Conservation (phyloP, 1,140 invertebrate genomes). For the Goniozus legneri region DNA sequence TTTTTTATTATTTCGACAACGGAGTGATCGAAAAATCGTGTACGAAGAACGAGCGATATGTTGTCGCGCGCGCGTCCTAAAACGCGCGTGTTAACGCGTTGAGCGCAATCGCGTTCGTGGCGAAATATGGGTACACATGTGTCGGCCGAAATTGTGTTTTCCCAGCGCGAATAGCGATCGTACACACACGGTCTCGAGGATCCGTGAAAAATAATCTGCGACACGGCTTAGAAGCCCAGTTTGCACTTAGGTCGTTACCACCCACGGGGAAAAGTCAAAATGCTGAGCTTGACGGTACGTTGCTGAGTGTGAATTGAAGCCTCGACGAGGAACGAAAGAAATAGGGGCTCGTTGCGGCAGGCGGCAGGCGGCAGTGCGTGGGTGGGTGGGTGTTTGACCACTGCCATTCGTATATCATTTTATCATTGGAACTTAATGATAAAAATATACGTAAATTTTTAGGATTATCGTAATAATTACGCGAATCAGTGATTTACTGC, state of each 20-base stretch:
- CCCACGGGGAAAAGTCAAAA: constrained; percentile 7
- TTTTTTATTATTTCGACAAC: constrained; percentile 27
- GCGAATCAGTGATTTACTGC: too few relatives aligned
- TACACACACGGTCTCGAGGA: too few relatives aligned
- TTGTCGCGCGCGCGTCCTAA: constrained; percentile 25
- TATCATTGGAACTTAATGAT: constrained; percentile 20
- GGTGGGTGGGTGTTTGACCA: constrained; percentile 37
- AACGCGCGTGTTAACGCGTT: too few relatives aligned
- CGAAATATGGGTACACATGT: constrained; percentile 35
- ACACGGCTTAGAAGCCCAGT: constrained; percentile 12
- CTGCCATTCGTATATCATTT: constrained; percentile 23
- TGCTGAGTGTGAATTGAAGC: too few relatives aligned
- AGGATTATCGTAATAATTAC: too few relatives aligned
- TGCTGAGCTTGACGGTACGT: too few relatives aligned
- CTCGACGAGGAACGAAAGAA: too few relatives aligned
- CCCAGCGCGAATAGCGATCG: too few relatives aligned
- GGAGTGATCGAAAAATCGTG: constrained; percentile 32
- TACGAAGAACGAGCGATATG: constrained; percentile 29
- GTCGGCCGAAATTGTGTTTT: constrained; percentile 31
- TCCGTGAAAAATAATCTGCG: constrained; percentile 21
- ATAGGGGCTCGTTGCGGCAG: constrained; percentile 32
- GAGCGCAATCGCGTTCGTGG: constrained; percentile 18
- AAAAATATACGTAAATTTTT: too few relatives aligned
- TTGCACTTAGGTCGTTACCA: not conserved
- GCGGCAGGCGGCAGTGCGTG: constrained; percentile 42